Evolutionary conservation across 1,140 invertebrate genomes (phyloP).

Genomic region (Pseudobourletiella spinata): DNA sequence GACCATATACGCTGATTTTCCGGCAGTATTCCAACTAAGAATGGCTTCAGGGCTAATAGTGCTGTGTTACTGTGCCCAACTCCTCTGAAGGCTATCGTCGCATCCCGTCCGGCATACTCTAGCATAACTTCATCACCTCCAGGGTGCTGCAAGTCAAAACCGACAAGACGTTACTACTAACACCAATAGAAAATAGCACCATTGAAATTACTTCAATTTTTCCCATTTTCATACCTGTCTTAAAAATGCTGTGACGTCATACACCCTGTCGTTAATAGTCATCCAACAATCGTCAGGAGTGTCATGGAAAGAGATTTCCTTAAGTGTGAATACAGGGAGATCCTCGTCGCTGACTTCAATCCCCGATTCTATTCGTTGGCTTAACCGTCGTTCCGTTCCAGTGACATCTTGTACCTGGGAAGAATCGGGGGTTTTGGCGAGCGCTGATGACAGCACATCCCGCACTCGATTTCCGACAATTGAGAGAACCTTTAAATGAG

Average conservation of each 20-base stretch:
- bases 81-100: conserved; percentile 69
- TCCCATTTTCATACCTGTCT: conserved; percentile 44
- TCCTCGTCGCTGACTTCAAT: conserved; percentile 10
- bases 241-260: conserved; percentile 53
- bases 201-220: no score
- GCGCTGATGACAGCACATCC: conserved; percentile 1
- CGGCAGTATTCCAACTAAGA: conserved; percentile 62
- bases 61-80: conserved; percentile 63
- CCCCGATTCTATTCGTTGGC: conserved; percentile 1
- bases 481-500: conserved; percentile 7
- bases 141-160: conserved; percentile 56
- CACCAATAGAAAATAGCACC: no score
- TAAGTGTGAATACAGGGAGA: conserved; percentile 37
- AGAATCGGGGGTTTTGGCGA: not conserved
- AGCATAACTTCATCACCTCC: conserved; percentile 73
- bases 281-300: conserved; percentile 48
- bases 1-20: conserved; percentile 55
- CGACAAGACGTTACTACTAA: no score
- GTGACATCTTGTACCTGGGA: not conserved
- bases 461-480: conserved; percentile 10
- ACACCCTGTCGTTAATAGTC: conserved; percentile 51
- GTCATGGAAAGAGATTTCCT: conserved; percentile 49
- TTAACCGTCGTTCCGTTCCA: not conserved
- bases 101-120: conserved; percentile 78
- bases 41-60: conserved; percentile 51